Evolutionary conservation across 2,888 invertebrate species (phyloP).

Genomic region (Scaptodrosophila latifasciaeformis): DNA sequence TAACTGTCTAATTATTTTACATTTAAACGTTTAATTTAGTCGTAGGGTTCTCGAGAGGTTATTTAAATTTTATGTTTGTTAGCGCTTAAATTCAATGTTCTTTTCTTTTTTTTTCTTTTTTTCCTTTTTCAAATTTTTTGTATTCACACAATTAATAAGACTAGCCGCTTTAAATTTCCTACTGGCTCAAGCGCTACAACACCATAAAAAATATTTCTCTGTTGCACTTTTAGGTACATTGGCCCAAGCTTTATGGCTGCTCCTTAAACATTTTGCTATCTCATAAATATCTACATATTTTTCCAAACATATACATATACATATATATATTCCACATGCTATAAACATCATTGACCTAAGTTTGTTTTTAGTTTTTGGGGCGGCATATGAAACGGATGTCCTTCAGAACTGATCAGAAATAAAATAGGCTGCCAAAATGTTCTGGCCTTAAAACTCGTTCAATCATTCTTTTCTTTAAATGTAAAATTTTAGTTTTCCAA

Average conservation of each 20-base stretch:
- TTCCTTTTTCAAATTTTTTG: neutral
- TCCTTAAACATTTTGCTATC: too few relatives aligned
- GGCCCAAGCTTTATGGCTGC: slow-evolving; percentile 35
- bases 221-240: slow-evolving; percentile 49
- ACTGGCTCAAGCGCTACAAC: slow-evolving; percentile 55
- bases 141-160: slow-evolving; percentile 24
- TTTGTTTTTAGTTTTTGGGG: slow-evolving; percentile 20
- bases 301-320: too few relatives aligned
- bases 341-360: too few relatives aligned
- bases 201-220: slow-evolving; percentile 55
- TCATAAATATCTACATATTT: too few relatives aligned
- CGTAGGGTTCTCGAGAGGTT: slow-evolving; percentile 12
- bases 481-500: neutral
- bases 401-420: too few relatives aligned
- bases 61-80: slow-evolving; percentile 36
- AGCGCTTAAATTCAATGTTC: slow-evolving; percentile 51
- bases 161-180: neutral
- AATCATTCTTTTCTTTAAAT: too few relatives aligned
- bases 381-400: slow-evolving; percentile 18
- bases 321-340: too few relatives aligned
- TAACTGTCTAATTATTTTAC: slow-evolving; percentile 70
- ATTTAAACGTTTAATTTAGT: slow-evolving; percentile 64
- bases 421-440: too few relatives aligned
- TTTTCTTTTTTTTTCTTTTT: slow-evolving; percentile 20
- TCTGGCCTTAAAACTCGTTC: too few relatives aligned